Conservation (phyloP, 2,797 vertebrate genomes). For the Manis crassicaudata region DNA sequence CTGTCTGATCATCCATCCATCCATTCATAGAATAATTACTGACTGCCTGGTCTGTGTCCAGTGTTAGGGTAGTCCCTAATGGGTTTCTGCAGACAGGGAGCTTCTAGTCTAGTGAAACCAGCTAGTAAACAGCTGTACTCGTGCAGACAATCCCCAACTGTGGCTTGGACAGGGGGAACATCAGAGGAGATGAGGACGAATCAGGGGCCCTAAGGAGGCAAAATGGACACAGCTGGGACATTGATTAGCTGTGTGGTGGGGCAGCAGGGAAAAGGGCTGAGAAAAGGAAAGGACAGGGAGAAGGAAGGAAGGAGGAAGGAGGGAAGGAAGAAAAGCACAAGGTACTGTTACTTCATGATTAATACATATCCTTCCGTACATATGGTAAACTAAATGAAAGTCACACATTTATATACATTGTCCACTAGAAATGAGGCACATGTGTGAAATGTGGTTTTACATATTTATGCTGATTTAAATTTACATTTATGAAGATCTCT, state of each 20-base stretch:
- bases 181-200: not conserved
- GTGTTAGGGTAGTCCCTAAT: not conserved
- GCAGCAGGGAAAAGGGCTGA: not conserved
- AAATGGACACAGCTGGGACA: not conserved
- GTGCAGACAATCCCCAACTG: not conserved
- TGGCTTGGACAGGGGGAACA: not conserved
- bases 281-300: not conserved
- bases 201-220: not conserved
- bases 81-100: not conserved
- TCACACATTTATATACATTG: conserved; percentile 2
- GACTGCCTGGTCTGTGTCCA: not conserved
- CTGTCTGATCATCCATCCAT: not conserved
- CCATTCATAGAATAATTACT: not conserved
- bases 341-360: not conserved
- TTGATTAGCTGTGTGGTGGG: not conserved
- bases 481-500: conserved; percentile 26
- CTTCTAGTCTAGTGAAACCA: not conserved
- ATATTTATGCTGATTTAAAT: conserved; percentile 9
- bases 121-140: not conserved
- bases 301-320: not conserved
- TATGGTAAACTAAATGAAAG: not conserved
- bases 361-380: not conserved
- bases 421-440: not conserved
- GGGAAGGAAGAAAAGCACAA: not conserved
- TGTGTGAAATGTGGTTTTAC: conserved; percentile 12